phyloP scores from a whole-genome alignment of 2,113 vertebrate species.

The Alexandromys fortis region DNA sequence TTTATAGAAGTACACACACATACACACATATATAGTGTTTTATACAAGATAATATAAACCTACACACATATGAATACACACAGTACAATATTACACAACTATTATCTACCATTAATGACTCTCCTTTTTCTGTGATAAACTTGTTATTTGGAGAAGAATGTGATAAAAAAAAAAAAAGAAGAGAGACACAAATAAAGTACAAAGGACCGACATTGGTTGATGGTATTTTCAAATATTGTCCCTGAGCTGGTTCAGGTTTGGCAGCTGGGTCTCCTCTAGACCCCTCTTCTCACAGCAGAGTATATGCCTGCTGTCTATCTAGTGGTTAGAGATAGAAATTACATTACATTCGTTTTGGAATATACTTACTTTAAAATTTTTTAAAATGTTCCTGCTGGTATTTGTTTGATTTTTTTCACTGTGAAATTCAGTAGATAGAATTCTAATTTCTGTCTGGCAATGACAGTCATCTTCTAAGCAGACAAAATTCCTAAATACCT shows the following conservation, averaged over 20 bases:
- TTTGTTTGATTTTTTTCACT: neutral
- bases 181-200: neutral
- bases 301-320: neutral
- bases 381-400: neutral
- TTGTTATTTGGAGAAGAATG: constrained; percentile 3
- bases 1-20: neutral
- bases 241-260: neutral
- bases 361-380: neutral
- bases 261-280: neutral
- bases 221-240: neutral
- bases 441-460: neutral
- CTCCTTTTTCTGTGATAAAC: constrained; percentile 6
- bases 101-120: neutral
- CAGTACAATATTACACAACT: neutral
- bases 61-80: neutral
- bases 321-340: constrained; percentile 13
- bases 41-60: neutral
- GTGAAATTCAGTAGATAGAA: neutral
- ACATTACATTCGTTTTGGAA: neutral
- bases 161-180: neutral
- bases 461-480: neutral
- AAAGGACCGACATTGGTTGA: neutral
- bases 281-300: neutral
- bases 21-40: neutral
- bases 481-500: neutral